Conservation (phyloP, 2,888 invertebrate genomes). For the Horisme vitalbata region DNA sequence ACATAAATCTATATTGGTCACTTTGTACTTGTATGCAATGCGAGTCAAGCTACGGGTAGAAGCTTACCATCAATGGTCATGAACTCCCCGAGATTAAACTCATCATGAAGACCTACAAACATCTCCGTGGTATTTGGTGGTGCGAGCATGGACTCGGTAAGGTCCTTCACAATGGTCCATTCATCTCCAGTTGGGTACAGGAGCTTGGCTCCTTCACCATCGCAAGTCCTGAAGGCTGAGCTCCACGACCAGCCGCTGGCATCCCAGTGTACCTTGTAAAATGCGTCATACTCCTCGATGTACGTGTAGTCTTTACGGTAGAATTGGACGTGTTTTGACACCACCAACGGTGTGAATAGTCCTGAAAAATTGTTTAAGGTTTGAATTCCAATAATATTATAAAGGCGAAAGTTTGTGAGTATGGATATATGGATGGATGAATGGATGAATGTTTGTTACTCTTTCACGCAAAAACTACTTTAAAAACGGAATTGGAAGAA, state of each 20-base stretch:
- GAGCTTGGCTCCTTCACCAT: conserved; percentile 48
- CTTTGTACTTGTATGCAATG: no score
- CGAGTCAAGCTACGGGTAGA: no score
- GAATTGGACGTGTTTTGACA: conserved; percentile 39
- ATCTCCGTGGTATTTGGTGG: conserved; percentile 40
- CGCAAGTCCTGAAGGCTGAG: conserved; percentile 43
- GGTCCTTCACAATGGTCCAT: conserved; percentile 43
- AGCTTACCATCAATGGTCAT: conserved; percentile 51
- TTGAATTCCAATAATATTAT: no score
- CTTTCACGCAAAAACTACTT: no score
- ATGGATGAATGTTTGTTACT: no score
- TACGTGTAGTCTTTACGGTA: conserved; percentile 52
- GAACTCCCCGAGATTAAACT: conserved; percentile 46
- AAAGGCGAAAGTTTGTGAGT: no score
- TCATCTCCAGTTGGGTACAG: conserved; percentile 50
- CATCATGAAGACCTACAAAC: conserved; percentile 48
- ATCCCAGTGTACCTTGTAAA: conserved; percentile 52
- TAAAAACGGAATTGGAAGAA: no score
- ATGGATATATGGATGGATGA: no score
- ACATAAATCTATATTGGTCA: no score
- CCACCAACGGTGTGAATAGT: conserved; percentile 18
- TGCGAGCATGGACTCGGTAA: conserved; percentile 26
- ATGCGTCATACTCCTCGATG: conserved; percentile 44
- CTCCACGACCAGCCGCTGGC: conserved; percentile 36
- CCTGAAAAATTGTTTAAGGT: conserved; percentile 32